Evolutionary conservation across 2,797 vertebrate species (phyloP).

Genomic region (Scarus forsteni): DNA sequence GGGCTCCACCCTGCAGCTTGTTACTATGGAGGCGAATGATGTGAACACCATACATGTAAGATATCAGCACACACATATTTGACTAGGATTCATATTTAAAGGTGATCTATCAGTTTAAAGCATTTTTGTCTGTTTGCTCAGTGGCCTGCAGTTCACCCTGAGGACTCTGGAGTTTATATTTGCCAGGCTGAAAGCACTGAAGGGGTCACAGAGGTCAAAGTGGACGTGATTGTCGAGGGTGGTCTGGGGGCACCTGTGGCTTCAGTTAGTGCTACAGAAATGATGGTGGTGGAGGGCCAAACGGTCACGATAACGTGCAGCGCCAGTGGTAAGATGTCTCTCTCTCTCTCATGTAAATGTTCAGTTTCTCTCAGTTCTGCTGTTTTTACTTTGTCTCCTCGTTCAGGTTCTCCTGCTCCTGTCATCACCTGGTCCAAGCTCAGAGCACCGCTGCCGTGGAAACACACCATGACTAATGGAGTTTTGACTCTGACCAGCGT

Average conservation of each 20-base stretch:
- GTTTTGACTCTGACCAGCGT: slow-evolving; percentile 87
- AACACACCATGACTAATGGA: slow-evolving; percentile 85
- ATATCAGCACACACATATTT: background rate
- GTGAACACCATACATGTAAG: slow-evolving; percentile 81
- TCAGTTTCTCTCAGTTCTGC: background rate
- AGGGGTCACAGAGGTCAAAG: slow-evolving; percentile 84
- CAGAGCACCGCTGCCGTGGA: slow-evolving; percentile 94
- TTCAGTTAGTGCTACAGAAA: slow-evolving; percentile 66
- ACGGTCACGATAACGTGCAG: slow-evolving; percentile 86
- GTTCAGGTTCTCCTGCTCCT: slow-evolving; percentile 88
- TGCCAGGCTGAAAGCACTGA: slow-evolving; percentile 89
- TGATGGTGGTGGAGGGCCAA: slow-evolving; percentile 87
- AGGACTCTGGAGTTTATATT: slow-evolving; percentile 89
- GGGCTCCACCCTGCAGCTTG: slow-evolving; percentile 83
- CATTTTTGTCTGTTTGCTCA: slow-evolving; percentile 54
- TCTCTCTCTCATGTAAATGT: background rate
- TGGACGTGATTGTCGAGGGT: slow-evolving; percentile 85
- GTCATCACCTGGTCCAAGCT: slow-evolving; percentile 94
- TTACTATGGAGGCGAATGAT: slow-evolving; percentile 76
- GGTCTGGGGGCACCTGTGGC: slow-evolving; percentile 76
- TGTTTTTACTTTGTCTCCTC: background rate
- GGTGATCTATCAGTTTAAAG: background rate
- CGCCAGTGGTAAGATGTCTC: slow-evolving; percentile 84
- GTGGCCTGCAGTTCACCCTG: slow-evolving; percentile 82
- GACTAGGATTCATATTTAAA: no score